A percentile compares a stretch with the other conserved stretches of the same genome.
phyloP scores from a whole-genome alignment of 2,797 vertebrate species.

The Erithacus rubecula region DNA sequence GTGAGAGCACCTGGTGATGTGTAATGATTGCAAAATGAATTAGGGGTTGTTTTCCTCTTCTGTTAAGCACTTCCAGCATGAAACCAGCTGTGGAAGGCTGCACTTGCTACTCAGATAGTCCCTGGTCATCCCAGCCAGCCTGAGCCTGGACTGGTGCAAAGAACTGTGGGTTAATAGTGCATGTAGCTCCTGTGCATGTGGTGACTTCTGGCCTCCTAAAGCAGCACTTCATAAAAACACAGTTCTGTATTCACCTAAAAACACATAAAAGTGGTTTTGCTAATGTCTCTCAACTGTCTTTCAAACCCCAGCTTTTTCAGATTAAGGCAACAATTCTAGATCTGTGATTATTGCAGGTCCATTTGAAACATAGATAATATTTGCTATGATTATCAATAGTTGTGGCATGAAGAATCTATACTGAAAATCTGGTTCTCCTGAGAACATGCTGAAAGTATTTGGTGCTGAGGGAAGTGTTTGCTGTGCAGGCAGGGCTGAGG shows the following conservation, averaged over 20 bases:
- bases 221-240: neutral
- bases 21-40: neutral
- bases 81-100: neutral
- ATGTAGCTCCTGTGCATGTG: accelerated
- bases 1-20: neutral
- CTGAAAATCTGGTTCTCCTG: neutral
- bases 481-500: neutral
- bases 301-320: neutral
- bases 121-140: neutral
- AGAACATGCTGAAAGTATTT: neutral
- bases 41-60: neutral
- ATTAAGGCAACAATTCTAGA: neutral
- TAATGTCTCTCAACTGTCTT: neutral
- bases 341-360: neutral
- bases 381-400: neutral
- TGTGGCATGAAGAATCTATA: neutral
- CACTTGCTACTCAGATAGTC: neutral
- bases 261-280: neutral
- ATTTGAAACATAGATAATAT: neutral
- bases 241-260: neutral
- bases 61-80: neutral
- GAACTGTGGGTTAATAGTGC: neutral
- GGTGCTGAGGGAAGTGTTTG: neutral
- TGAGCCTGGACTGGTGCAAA: neutral
- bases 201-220: neutral